Conservation (phyloP, 2,797 vertebrate species). For the Danio aesculapii region DNA sequence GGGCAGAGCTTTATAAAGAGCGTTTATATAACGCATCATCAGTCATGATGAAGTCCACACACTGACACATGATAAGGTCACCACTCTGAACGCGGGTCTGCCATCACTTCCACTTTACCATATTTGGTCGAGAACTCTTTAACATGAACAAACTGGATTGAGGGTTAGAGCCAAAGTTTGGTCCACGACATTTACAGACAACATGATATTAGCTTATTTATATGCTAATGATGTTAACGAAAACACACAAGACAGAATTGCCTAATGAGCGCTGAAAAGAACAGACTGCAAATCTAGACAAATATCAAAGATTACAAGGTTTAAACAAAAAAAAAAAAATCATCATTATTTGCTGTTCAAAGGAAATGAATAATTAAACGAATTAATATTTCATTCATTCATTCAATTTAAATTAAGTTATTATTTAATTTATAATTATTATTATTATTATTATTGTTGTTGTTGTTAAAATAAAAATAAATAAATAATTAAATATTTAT, state of each 20-base stretch:
- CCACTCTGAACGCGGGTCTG: slow-evolving; percentile 16
- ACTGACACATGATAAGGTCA: slow-evolving; percentile 47
- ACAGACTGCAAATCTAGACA: neutral
- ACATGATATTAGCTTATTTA: slow-evolving; percentile 49
- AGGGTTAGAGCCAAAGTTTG: slow-evolving; percentile 14
- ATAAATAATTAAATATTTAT: too few relatives aligned
- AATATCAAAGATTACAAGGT: neutral
- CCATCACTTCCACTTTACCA: slow-evolving; percentile 32
- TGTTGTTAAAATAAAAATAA: too few relatives aligned
- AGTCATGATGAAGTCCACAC: slow-evolving; percentile 11
- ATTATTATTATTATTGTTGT: too few relatives aligned
- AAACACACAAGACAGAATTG: slow-evolving; percentile 36
- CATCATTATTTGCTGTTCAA: too few relatives aligned
- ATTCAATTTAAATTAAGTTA: too few relatives aligned
- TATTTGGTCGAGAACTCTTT: slow-evolving; percentile 20
- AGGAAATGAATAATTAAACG: too few relatives aligned
- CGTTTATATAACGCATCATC: slow-evolving; percentile 32
- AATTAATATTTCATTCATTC: too few relatives aligned
- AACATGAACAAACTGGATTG: neutral
- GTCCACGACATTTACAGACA: slow-evolving; percentile 2
- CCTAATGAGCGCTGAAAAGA: slow-evolving; percentile 37
- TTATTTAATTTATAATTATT: too few relatives aligned
- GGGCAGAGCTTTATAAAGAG: slow-evolving; percentile 7
- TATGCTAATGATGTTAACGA: slow-evolving; percentile 47
- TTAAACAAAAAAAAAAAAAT: too few relatives aligned